These are phyloP conservation scores for Glomeris maerens DNA, from an alignment of 1,140 invertebrate genomes.

Conservation along the genomic window DNA sequence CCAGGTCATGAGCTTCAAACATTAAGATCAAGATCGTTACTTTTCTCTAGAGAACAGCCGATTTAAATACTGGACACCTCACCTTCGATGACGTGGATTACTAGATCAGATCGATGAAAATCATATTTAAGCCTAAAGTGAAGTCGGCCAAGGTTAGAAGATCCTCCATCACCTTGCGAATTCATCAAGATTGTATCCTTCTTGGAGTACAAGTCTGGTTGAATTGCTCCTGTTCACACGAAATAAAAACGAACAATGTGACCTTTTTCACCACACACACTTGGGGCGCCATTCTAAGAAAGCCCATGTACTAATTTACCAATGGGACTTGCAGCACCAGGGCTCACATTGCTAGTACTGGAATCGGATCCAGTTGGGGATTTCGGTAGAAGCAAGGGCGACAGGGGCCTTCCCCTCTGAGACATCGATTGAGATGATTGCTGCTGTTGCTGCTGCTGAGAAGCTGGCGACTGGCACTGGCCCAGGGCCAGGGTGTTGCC, in stretches of 20 bases:
- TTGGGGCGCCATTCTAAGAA: not conserved
- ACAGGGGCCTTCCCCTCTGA: not conserved
- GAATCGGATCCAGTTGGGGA: conserved; percentile 5
- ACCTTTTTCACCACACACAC: too few relatives aligned
- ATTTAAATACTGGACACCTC: conserved; percentile 8
- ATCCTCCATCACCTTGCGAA: conserved; percentile 22
- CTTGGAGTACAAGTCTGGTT: conserved; percentile 60
- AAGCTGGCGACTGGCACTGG: too few relatives aligned
- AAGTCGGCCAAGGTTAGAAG: conserved; percentile 52
- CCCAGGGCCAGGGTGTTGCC: not conserved
- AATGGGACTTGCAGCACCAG: conserved; percentile 6
- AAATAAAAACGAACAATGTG: not conserved
- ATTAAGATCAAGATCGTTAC: not conserved
- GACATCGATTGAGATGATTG: not conserved
- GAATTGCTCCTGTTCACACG: conserved; percentile 48
- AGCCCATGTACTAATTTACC: not conserved
- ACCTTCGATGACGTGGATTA: conserved; percentile 79
- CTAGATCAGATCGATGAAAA: conserved; percentile 71
- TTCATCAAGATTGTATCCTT: conserved; percentile 31
- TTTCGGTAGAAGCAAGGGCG: conserved; percentile 5
- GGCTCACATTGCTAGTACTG: conserved; percentile 2
- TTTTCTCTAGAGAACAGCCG: too few relatives aligned
- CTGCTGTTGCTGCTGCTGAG: too few relatives aligned
- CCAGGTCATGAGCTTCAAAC: conserved; percentile 58
- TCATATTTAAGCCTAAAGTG: conserved; percentile 77